Evolutionary conservation across 2,888 invertebrate species (phyloP), one percentile per base, ranked within the genome.

Genomic region (Allophyes oxyacanthae): DNA sequence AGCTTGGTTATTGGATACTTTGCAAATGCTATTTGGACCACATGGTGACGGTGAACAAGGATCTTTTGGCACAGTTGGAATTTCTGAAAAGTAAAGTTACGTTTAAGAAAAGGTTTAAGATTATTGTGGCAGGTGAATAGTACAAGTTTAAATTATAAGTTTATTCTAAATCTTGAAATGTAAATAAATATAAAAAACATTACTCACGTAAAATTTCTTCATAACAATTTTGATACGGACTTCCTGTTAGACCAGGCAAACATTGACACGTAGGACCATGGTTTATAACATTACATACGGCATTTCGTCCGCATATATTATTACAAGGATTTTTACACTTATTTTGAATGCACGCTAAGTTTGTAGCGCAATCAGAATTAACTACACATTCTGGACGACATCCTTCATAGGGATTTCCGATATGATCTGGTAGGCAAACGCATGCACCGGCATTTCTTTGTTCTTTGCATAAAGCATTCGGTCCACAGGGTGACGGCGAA

Each of bases 11-110:
- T 97, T 96, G 6, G 95, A 88, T 79, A 96, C 96, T 70, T 95
- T 95, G 80, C 97, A 98, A 73, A 96, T 95, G 25, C 97, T 96
- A 80, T 96, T 96, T 8, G 94, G 86, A n/a, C 97, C 97, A 86
- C 97, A 97, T n/a, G 96, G 95, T 10, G 96, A 96, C 40, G 97
- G 97, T 60, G 92, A 84, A 79, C 97, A 98, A 0, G 97, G 97
- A 78, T 96, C 80, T 63, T 84, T 89, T 68, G 88, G 88, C 28
- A 87, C 79, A 13, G 64, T 43, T 20, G 84, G 76, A 40, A 81
- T 64, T 72, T 90, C 94, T 91, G 77, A 20, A 20, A 20, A 20
- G 4, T 4, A 20, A 20, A 20, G 20, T 20, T 20, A 4, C 20
- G n/a, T n/a, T n/a, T n/a, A n/a, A n/a, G n/a, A n/a, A n/a, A n/a